These are phyloP conservation scores for Melanerpes formicivorus DNA, from an alignment of 2,113 vertebrate genomes.

Conservation along the genomic window DNA sequence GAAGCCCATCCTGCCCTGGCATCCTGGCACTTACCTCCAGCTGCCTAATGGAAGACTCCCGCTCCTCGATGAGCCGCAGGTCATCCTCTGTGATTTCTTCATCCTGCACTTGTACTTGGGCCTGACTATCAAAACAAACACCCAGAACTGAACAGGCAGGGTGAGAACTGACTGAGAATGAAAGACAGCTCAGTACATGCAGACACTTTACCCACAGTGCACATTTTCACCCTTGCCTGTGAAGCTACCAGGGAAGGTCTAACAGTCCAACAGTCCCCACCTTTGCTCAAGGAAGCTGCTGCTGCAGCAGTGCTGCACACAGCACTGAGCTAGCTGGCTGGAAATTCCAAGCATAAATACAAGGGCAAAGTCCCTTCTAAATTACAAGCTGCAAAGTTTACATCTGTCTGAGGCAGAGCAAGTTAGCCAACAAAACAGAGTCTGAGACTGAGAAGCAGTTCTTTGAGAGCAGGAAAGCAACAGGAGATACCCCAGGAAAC, in stretches of 20 bases:
- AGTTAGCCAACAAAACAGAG: background rate
- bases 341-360: background rate
- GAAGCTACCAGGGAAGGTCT: background rate
- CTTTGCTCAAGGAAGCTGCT: background rate
- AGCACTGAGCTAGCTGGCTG: background rate
- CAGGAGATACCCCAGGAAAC: background rate
- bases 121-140: constrained; percentile 57
- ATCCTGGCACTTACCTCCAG: constrained; percentile 82
- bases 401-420: background rate
- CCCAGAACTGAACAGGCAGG: background rate
- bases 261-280: background rate
- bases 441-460: background rate
- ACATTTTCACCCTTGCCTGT: background rate
- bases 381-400: background rate
- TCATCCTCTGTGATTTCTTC: constrained; percentile 94
- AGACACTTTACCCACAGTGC: background rate
- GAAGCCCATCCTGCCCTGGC: background rate
- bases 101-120: constrained; percentile 84
- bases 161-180: background rate
- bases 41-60: constrained; percentile 90
- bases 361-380: background rate
- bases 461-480: background rate
- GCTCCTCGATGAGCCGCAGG: constrained; percentile 90
- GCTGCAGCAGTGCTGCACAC: background rate
- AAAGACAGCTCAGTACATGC: background rate